Base-by-base conservation (phyloP, 2,113 vertebrate genomes). In the Conger conger region DNA sequence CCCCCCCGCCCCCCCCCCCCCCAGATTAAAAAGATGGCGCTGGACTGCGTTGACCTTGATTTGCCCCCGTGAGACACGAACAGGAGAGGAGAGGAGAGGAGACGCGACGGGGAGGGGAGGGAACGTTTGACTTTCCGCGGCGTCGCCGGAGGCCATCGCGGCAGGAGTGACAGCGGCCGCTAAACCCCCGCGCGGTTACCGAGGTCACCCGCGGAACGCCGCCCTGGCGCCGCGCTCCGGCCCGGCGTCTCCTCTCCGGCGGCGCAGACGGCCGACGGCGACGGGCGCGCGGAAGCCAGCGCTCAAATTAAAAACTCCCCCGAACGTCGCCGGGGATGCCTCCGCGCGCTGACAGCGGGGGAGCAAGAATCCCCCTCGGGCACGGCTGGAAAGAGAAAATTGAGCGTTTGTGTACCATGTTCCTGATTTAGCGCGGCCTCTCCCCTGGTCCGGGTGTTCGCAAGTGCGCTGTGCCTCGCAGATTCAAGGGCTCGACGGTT, bases 131-230 rank as follows among this genome's bases (percentile, higher is more conserved):
- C 88, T 93, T 92, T 80, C 91, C 90, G 92, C 33, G 92, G 93
- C 93, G 92, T 92, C n/a, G 87, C 90, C 90, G 93, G 92, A 91
- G 90, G 93, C 95, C 91, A 92, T 95, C 95, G 93, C 85, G 82
- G 90, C 90, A 85, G 89, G 92, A 91, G 90, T 92, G 17, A 90
- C 89, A 89, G 92, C 13, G 83, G 94, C 90, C 92, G 87, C 92
- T 90, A 86, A 95, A 95, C 93, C 92, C 91, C 93, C 87, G 87
- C 88, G 91, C 91, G 92, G 93, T 92, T 92, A 63, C 89, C 89
- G 93, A 95, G 94, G 94, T 95, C 92, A 90, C 87, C 87, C 90
- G 53, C 37, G 86, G 85, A 89, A 90, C 90, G 93, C 89, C 92
- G 91, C 86, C 0, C 87, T 85, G 94, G 94, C 91, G 94, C 94